A percentile compares a stretch with the other conserved stretches of the same genome.
phyloP scores from a whole-genome alignment of 2,797 vertebrate species.

The Perdix hodgsoniae region DNA sequence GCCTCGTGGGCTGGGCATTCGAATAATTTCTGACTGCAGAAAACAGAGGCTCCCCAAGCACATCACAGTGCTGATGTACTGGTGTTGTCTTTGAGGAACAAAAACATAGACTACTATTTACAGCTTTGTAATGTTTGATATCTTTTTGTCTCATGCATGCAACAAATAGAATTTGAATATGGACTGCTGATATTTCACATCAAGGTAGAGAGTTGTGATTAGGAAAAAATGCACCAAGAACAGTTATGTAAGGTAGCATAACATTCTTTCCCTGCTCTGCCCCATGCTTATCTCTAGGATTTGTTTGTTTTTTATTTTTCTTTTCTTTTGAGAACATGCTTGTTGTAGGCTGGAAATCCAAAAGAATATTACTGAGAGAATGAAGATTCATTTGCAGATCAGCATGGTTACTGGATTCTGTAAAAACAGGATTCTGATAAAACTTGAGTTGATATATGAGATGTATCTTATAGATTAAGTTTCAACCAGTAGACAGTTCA shows the following conservation, averaged over 20 bases:
- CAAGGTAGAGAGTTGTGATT: too few relatives aligned
- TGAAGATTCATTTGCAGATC: background rate
- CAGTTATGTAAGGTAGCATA: background rate
- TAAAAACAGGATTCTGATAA: conserved; percentile 35
- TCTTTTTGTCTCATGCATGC: background rate
- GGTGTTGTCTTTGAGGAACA: background rate
- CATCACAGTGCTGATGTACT: background rate
- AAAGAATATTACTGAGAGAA: background rate
- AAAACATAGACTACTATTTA: background rate
- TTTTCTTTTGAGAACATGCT: background rate
- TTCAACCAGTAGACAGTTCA: background rate
- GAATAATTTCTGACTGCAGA: background rate
- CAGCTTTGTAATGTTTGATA: background rate
- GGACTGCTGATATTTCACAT: background rate
- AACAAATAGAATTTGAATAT: background rate
- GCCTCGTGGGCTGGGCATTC: background rate
- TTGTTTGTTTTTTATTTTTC: background rate
- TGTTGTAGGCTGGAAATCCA: background rate
- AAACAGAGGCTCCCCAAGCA: background rate
- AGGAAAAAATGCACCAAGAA: background rate
- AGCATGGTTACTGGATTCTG: background rate
- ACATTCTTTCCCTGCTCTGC: background rate
- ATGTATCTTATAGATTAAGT: background rate
- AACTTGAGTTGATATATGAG: background rate
- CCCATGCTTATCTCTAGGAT: background rate